Conservation (phyloP, 2,888 invertebrate species). For the Pherbina coryleti region DNA sequence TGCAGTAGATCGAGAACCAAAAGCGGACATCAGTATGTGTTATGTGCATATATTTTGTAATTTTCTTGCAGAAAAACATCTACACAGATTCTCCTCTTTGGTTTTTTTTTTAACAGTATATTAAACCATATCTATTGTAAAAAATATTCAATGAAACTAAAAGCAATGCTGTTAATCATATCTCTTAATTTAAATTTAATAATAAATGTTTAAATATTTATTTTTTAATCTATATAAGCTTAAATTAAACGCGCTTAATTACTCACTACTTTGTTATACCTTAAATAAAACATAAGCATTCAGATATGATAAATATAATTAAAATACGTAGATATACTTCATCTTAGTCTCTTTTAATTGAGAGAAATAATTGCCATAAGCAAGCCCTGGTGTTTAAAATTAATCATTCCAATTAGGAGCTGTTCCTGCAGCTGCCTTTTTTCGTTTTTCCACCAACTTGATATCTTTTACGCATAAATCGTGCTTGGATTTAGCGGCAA, state of each 20-base stretch:
- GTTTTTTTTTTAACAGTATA: too few species aligned
- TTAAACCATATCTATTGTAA: too few species aligned
- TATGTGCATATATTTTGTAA: too few species aligned
- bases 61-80: too few species aligned
- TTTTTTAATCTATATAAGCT: not conserved
- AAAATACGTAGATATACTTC: not conserved
- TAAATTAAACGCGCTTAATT: slow-evolving; percentile 1
- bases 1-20: too few species aligned
- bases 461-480: slow-evolving; percentile 85
- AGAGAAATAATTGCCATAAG: too few species aligned
- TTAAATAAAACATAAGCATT: not conserved
- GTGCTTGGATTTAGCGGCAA: slow-evolving; percentile 84
- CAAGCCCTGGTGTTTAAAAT: slow-evolving; percentile 22
- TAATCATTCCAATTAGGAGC: slow-evolving; percentile 57
- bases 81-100: too few species aligned
- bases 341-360: too few species aligned
- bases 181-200: too few species aligned
- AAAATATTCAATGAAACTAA: too few species aligned
- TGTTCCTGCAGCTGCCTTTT: slow-evolving; percentile 43
- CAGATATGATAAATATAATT: slow-evolving; percentile 3
- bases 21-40: too few species aligned
- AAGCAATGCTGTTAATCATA: too few species aligned
- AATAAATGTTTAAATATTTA: not conserved
- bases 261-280: not conserved
- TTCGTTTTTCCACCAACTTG: slow-evolving; percentile 75